Percentiles rank a stretch among this genome's conserved stretches.
phyloP scores from a whole-genome alignment of 1,140 invertebrate genomes.

The Brachionus paranguensis region DNA sequence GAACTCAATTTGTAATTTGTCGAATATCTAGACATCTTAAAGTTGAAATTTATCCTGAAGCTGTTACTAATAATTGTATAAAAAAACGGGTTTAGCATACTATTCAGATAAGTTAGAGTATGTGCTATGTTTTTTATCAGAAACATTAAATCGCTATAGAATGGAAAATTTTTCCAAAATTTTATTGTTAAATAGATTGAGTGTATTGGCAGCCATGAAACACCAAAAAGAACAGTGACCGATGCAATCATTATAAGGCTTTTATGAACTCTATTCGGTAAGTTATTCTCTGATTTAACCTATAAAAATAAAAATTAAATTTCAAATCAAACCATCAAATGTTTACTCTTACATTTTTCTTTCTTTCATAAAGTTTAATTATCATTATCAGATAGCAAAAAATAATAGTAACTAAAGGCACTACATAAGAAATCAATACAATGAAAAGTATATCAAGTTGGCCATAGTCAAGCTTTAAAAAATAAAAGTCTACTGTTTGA shows the following conservation, averaged over 20 bases:
- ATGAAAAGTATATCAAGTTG: not conserved
- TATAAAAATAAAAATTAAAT: not conserved
- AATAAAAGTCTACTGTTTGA: not conserved
- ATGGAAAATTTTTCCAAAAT: slow-evolving; percentile 24
- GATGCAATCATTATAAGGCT: slow-evolving; percentile 6
- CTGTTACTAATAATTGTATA: slow-evolving; percentile 13
- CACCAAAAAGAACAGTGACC: slow-evolving; percentile 10
- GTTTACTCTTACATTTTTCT: not conserved
- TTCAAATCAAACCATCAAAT: not conserved
- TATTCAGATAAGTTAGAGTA: slow-evolving; percentile 20
- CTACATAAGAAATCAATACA: not conserved
- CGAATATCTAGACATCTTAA: not conserved
- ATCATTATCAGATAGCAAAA: slow-evolving; percentile 26
- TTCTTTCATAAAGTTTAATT: not conserved
- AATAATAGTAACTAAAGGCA: slow-evolving; percentile 10
- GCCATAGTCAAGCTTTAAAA: not conserved
- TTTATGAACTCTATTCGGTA: not conserved
- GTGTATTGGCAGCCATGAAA: slow-evolving; percentile 24
- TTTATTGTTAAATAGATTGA: not conserved
- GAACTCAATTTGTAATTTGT: not conserved
- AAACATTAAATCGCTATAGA: not conserved
- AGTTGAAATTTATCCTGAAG: not conserved
- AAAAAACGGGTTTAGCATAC: slow-evolving; percentile 32
- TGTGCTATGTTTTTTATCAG: not conserved
- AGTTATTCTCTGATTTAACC: not conserved